Evolutionary conservation across 2,888 invertebrate species (phyloP).

Genomic region (Trypoxylon attenuatum): DNA sequence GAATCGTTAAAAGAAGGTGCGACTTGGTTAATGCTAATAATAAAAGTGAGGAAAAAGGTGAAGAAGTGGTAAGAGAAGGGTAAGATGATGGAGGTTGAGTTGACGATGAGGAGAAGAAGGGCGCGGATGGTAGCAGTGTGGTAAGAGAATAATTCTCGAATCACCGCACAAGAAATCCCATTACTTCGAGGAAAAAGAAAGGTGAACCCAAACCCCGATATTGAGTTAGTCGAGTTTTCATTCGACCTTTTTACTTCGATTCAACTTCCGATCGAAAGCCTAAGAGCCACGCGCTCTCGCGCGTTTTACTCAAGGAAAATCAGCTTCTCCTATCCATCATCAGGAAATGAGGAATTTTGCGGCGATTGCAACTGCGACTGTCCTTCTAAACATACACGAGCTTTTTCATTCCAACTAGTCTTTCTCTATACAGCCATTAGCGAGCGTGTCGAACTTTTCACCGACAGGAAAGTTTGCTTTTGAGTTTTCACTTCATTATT

Average conservation of each 20-base stretch:
- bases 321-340: slow-evolving; percentile 40
- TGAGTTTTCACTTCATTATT: too few relatives aligned
- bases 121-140: slow-evolving; percentile 33
- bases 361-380: too few relatives aligned
- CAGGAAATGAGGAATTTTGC: slow-evolving; percentile 48
- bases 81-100: slow-evolving; percentile 26
- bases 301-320: slow-evolving; percentile 55
- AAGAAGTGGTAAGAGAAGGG: slow-evolving; percentile 22
- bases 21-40: slow-evolving; percentile 36
- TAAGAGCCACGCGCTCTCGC: slow-evolving; percentile 30
- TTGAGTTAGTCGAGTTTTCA: slow-evolving; percentile 71
- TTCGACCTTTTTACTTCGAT: slow-evolving; percentile 67
- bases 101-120: slow-evolving; percentile 8
- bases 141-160: slow-evolving; percentile 68
- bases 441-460: too few relatives aligned
- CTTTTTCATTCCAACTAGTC: too few relatives aligned
- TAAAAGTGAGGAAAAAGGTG: slow-evolving; percentile 12
- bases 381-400: too few relatives aligned
- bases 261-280: slow-evolving; percentile 60
- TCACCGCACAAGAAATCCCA: slow-evolving; percentile 71
- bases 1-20: too few relatives aligned
- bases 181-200: slow-evolving; percentile 65
- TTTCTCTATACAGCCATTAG: too few relatives aligned
- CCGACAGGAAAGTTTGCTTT: too few relatives aligned
- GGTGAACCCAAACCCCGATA: slow-evolving; percentile 62